Evolutionary conservation across 2,888 invertebrate species (phyloP), one percentile per base, ranked within the genome.

Genomic region (Digitonthophagus gazella): DNA sequence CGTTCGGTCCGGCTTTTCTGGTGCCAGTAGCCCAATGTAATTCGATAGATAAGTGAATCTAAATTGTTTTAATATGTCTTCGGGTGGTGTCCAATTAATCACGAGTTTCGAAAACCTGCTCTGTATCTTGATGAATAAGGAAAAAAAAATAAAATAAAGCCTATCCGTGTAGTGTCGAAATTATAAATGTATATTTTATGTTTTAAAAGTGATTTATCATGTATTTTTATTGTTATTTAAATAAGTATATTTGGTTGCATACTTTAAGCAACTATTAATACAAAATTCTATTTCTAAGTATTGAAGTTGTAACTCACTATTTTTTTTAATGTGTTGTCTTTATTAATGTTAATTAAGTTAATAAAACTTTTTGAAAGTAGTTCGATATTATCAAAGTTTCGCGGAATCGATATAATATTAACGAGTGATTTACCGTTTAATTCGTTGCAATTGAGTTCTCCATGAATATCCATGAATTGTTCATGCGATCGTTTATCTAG

Each of bases 31-130:
- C 22, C 19, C 56, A 16, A 67, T 15, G 58, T 58, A 67, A 67
- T 67, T 58, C 58, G 16, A 67, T 65, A 61, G 61, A 61, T 65
- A 44, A 65, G 65, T 55, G 22, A 18, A 65, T 65, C 65, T 65
- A 65, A 65, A 18, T 65, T 65, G 56, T 55, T 65, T 65, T 65
- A 55, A 65, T 65, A 55, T 55, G 54, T 65, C 56, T 28, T 44
- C 15, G 65, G 15, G 18, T 44, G 55, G n/a, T 16, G 18, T 28
- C 18, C 28, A 65, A 65, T 65, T 65, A 65, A 55, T 65, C 55
- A 65, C 54, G 44, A 11, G 18, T 18, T 44, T 19, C 55, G 18
- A 19, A 58, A 58, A 56, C 56, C 28, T 44, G 6, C 28, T 5
- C 28, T 16, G 58, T 20, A 58, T 58, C 20, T 58, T 19, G 20